Percentiles rank a stretch among this genome's conserved stretches.
Conservation (phyloP, 1,140 invertebrate genomes). For the Brachionus paranguensis region DNA sequence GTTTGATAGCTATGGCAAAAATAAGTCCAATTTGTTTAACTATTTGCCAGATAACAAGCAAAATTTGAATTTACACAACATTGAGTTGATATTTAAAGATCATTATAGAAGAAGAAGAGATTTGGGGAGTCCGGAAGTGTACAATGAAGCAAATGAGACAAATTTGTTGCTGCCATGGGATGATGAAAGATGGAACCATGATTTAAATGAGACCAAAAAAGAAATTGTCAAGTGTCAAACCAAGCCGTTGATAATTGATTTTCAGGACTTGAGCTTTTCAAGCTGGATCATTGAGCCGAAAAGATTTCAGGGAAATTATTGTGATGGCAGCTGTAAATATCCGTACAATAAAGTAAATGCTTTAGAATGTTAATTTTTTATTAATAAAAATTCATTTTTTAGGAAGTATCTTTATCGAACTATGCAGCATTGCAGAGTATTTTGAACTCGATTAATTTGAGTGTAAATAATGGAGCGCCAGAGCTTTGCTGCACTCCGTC, state of each 20-base stretch:
- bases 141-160: not conserved
- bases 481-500: constrained; percentile 20
- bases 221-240: not conserved
- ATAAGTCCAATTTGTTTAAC: not conserved
- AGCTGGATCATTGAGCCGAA: constrained; percentile 35
- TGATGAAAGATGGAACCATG: not conserved
- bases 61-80: not conserved
- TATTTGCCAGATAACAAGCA: not conserved
- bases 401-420: not conserved
- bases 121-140: not conserved
- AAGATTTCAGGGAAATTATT: constrained; percentile 22
- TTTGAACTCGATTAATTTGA: constrained; percentile 11
- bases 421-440: constrained; percentile 32
- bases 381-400: not conserved
- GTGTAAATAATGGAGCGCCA: not conserved
- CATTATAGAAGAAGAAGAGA: not conserved
- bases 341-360: not conserved
- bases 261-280: constrained; percentile 32
- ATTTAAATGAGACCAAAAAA: not conserved
- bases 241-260: not conserved
- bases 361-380: not conserved
- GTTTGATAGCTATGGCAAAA: not conserved
- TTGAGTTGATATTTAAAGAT: constrained; percentile 5
- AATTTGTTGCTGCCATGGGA: not conserved
- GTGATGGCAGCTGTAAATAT: constrained; percentile 27